These are phyloP conservation scores for Aegypius monachus DNA, from an alignment of 2,113 vertebrate species.

Conservation along the genomic window DNA sequence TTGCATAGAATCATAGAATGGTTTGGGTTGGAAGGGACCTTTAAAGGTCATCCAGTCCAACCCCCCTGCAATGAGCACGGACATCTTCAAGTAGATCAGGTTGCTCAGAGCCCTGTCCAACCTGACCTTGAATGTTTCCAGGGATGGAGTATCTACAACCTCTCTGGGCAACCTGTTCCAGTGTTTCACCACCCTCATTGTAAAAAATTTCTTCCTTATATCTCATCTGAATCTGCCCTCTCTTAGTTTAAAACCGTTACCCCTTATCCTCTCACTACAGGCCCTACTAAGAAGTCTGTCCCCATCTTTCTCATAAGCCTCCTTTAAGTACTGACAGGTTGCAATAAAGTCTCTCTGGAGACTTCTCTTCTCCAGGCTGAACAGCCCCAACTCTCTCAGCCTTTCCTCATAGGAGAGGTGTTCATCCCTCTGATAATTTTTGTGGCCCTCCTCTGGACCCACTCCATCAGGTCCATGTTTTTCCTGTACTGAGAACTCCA, in stretches of 20 bases:
- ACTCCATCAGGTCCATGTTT: too few relatives aligned
- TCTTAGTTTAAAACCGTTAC: neutral
- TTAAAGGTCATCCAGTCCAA: neutral
- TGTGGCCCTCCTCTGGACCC: too few relatives aligned
- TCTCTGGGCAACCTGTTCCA: neutral
- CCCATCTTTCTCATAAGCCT: neutral
- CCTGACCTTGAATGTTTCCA: neutral
- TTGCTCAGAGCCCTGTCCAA: neutral
- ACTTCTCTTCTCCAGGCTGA: neutral
- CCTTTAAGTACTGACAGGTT: neutral
- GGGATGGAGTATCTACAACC: neutral
- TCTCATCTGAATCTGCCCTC: neutral
- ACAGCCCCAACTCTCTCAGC: neutral
- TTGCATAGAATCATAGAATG: neutral
- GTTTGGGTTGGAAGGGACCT: neutral
- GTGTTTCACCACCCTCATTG: neutral
- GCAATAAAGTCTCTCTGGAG: accelerated
- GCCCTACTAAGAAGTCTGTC: neutral
- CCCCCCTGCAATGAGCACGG: neutral
- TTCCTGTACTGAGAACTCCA: too few relatives aligned
- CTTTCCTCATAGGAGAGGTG: neutral
- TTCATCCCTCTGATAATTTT: too few relatives aligned
- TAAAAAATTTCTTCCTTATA: neutral
- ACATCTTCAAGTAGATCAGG: neutral
- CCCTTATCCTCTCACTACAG: neutral